These are phyloP conservation scores for Melolontha melolontha DNA, from an alignment of 2,888 invertebrate species.

Conservation along the genomic window DNA sequence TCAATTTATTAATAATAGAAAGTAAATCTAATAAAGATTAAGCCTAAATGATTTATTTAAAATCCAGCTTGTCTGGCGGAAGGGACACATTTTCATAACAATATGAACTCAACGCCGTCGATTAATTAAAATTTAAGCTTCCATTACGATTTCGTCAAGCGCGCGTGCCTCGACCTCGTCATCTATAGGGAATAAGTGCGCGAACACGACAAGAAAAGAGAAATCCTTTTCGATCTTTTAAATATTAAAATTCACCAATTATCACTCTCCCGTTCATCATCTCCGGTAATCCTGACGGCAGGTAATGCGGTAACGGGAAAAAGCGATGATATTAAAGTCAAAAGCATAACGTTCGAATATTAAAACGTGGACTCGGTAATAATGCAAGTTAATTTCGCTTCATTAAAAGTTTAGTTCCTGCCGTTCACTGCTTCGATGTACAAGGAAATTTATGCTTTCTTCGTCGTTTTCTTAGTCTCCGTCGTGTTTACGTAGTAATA, in stretches of 20 bases:
- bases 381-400: constrained; percentile 39
- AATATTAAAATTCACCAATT: constrained; percentile 30
- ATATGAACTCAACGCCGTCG: background rate
- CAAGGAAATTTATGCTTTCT: background rate
- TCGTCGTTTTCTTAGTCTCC: constrained; percentile 1
- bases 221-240: constrained; percentile 21
- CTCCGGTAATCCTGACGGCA: constrained; percentile 14
- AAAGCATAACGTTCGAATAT: constrained; percentile 27
- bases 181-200: background rate
- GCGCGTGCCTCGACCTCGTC: background rate
- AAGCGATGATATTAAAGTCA: constrained; percentile 24
- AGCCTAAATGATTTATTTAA: too few relatives aligned
- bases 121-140: constrained; percentile 11
- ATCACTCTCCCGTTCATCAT: constrained; percentile 3
- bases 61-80: too few relatives aligned
- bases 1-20: too few relatives aligned
- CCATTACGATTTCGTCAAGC: constrained; percentile 22
- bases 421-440: background rate
- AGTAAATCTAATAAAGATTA: too few relatives aligned
- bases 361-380: constrained; percentile 26
- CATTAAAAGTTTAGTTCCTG: constrained; percentile 33
- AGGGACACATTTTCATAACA: too few relatives aligned
- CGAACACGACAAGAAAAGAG: constrained; percentile 4
- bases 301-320: constrained; percentile 19
- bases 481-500: background rate